Evolutionary conservation across 1,140 invertebrate species (phyloP), one percentile per base, ranked within the genome.

Genomic region (Polypedilum vanderplanki): DNA sequence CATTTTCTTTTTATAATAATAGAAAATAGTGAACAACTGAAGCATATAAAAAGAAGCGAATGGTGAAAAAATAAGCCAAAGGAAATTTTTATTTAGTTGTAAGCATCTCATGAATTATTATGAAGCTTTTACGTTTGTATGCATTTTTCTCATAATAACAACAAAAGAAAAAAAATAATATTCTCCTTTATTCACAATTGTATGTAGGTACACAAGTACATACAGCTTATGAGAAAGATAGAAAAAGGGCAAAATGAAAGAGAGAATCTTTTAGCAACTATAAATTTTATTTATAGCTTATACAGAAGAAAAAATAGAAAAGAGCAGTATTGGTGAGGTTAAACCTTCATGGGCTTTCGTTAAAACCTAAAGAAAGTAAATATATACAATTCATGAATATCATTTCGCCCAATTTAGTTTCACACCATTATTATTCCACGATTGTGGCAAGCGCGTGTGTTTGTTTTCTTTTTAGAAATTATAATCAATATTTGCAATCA

Each of bases 271-370:
- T 10, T 46, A 46, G 8, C 7, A 46, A 46, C 41, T 15, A 57
- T 57, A 57, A 57, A 57, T 57, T 57, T 57, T 57, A 57, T 57
- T 57, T 57, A 57, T 57, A 57, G 46, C 46, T n/a, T 15, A 12
- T 57, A 57, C 46, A 57, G 12, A 15, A 57, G 15, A 46, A 2
- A 10, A n/a, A n/a, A n/a, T n/a, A n/a, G n/a, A n/a, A n/a, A n/a
- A 3, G 15, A 46, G 41, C n/a, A n/a, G n/a, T 12, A n/a, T 12
- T 57, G 41, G 10, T 57, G 12, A n/a, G 12, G 9, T 57, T 57
- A 46, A 3, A 46, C 41, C 46, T 15, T 33, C 24, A 33, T n/a
- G 46, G n/a, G 15, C n/a, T 12, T 57, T 57, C 12, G 10, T 57
- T 57, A 57, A 15, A 46, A 15, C 41, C 46, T 57, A 57, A 57